Conservation (phyloP, 1,140 invertebrate species). For the Ceratitis capitata region DNA sequence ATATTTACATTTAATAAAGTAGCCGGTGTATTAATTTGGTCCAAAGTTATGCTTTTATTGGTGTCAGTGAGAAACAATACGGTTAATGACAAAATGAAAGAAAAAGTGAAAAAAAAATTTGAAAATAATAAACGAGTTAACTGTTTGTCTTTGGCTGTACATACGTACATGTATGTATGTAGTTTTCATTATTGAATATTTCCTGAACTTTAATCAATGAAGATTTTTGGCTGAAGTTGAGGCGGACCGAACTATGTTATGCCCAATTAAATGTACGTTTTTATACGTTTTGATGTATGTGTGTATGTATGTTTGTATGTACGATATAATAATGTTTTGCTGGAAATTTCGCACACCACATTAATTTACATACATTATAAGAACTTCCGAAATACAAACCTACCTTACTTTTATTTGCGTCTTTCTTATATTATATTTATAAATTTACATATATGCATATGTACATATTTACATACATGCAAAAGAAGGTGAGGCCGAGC, state of each 20-base stretch:
- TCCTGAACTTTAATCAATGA: background rate
- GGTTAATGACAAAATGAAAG: background rate
- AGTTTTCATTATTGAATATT: background rate
- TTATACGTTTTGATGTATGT: background rate
- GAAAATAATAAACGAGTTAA: background rate
- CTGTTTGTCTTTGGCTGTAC: background rate
- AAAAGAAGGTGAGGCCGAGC: background rate
- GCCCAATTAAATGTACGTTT: too few species aligned
- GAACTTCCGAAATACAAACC: background rate
- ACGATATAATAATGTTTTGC: background rate
- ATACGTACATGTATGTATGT: background rate
- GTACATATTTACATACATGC: background rate
- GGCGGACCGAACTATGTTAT: background rate
- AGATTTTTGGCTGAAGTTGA: background rate
- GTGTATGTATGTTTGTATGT: background rate
- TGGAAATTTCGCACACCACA: background rate
- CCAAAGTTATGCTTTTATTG: background rate
- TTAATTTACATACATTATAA: background rate
- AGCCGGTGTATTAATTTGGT: conserved; percentile 23
- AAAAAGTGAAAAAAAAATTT: background rate
- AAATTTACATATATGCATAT: background rate
- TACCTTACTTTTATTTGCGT: too few species aligned
- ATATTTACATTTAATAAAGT: conserved; percentile 28
- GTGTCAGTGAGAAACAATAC: background rate
- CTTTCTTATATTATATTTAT: background rate